Evolutionary conservation across 2,888 invertebrate species (phyloP).

Genomic region (Gryllus longicercus): DNA sequence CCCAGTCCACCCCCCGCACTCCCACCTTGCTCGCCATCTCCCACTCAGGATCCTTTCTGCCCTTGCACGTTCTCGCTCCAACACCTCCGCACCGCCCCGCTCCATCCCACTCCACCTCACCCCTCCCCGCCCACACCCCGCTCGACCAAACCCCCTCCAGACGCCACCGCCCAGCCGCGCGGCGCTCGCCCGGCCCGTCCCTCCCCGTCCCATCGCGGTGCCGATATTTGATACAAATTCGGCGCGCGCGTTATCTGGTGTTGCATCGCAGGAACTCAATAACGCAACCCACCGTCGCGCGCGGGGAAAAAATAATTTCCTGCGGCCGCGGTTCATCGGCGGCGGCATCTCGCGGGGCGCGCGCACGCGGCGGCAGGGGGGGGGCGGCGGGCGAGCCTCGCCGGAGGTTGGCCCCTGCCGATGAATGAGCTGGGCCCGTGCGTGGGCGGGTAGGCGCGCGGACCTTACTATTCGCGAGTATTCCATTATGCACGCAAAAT

Average conservation of each 20-base stretch:
- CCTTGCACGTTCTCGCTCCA: no score
- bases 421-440: background rate
- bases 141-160: background rate
- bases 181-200: background rate
- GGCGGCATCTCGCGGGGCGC: background rate
- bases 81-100: no score
- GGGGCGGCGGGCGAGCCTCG: background rate
- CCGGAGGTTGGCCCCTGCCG: background rate
- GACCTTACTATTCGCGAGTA: no score
- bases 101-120: background rate
- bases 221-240: background rate
- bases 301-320: conserved; percentile 17
- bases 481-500: no score
- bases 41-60: no score
- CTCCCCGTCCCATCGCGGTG: background rate
- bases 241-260: background rate
- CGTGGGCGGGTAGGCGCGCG: no score
- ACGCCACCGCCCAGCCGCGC: background rate
- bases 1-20: no score
- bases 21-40: no score
- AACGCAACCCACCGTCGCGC: conserved; percentile 9
- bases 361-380: background rate
- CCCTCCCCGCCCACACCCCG: background rate
- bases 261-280: conserved; percentile 17
- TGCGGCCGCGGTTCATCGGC: conserved; percentile 6